Evolutionary conservation across 2,888 invertebrate species (phyloP), one percentile per base, ranked within the genome.

Genomic region (Diloba caeruleocephala): DNA sequence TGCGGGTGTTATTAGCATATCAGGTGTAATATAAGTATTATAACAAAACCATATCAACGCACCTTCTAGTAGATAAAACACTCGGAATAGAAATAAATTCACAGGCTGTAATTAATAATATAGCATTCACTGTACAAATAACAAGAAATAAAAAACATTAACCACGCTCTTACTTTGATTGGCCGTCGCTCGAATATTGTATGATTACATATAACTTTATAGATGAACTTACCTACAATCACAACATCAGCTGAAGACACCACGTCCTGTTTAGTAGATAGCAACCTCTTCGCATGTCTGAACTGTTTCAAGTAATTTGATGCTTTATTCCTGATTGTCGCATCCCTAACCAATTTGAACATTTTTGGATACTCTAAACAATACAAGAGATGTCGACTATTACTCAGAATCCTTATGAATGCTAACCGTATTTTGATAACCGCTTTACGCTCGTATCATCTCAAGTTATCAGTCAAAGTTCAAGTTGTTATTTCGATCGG

Each of bases 231-330:
- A 95, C 96, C 96, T 67, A 97, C 95, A 68, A 97, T 94, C 48
- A 97, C 96, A 63, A 97, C 97, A 89, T 97, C 97, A 12, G 97
- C 96, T 29, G 95, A 94, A 26, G 88, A 73, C 28, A 87, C 88
- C 1, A 92, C 76, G 36, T 92, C 90, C 26, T 79, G 69, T 13
- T 82, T 79, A 1, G 80, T 62, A 26, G 87, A 62, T 13, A 84
- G 67, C 23, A 59, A 70, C 50, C 86, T 76, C 42, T 74, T 82
- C 28, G 68, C 74, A 54, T 76, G 59, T 36, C 69, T 81, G 12
- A 76, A 71, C 43, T 68, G 72, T 56, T 81, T 87, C 15, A 88
- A 79, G 78, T 80, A 87, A 65, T 75, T 88, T 1, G 49, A 69
- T 1, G 82, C 79, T 65, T 85, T 87, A 21, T 50, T 58, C 34